A percentile compares a stretch with the other conserved stretches of the same genome.
phyloP scores from a whole-genome alignment of 2,113 vertebrate species.

The Syngnathoides biaculeatus region DNA sequence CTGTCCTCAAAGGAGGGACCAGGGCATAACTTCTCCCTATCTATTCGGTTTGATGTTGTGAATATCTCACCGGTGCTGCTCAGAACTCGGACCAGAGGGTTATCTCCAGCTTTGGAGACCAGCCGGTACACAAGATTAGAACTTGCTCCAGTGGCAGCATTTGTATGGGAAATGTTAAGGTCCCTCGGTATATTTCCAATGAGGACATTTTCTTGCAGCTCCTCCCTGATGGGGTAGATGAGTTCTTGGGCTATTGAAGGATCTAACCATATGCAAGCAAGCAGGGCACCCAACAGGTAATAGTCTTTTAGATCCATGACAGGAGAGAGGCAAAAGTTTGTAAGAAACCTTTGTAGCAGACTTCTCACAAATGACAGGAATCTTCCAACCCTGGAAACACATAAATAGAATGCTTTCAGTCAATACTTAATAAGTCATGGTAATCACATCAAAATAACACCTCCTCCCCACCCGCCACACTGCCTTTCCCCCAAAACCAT shows the following conservation, averaged over 20 bases:
- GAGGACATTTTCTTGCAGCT: conserved; percentile 96
- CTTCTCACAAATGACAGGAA: conserved; percentile 77
- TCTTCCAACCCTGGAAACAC: conserved; percentile 86
- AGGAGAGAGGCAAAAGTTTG: conserved; percentile 70
- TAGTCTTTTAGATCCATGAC: conserved; percentile 99
- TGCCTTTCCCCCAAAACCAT: background rate
- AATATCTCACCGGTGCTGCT: conserved; percentile 96
- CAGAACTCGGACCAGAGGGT: conserved; percentile 93
- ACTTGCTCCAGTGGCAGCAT: conserved; percentile 88
- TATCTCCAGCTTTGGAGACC: conserved; percentile 96
- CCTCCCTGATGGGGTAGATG: conserved; percentile 97
- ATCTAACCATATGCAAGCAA: conserved; percentile 95
- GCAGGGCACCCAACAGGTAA: conserved; percentile 94
- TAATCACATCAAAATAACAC: conserved; percentile 24
- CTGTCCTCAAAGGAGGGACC: conserved; percentile 89
- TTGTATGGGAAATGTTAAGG: conserved; percentile 96
- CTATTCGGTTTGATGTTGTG: conserved; percentile 94
- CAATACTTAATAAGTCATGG: conserved; percentile 30
- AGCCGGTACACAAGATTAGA: conserved; percentile 96
- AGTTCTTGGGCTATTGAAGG: conserved; percentile 97
- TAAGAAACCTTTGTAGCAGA: conserved; percentile 73
- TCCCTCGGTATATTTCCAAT: conserved; percentile 99
- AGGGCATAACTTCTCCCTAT: conserved; percentile 95
- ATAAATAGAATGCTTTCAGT: conserved; percentile 68
- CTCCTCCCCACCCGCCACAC: too few relatives aligned